Conservation (phyloP, 2,797 vertebrate genomes). For the Poliocrania exsul region DNA sequence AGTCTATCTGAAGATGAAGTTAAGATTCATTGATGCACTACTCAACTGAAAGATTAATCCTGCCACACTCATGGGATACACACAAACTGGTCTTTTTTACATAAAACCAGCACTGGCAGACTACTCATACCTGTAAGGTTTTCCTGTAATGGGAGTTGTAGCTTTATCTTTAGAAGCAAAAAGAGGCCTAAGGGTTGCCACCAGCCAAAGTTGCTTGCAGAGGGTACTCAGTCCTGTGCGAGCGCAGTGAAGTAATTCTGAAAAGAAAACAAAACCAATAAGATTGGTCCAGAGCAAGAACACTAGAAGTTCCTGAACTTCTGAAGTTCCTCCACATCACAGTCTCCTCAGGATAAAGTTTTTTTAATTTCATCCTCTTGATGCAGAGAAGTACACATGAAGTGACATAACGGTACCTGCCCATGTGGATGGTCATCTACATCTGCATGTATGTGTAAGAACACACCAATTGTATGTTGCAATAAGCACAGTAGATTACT, state of each 20-base stretch:
- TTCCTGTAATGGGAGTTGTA: background rate
- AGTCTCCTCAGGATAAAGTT: background rate
- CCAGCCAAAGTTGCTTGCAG: background rate
- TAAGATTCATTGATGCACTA: background rate
- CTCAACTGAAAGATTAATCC: background rate
- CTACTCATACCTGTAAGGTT: background rate
- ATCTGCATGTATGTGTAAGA: background rate
- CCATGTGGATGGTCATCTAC: background rate
- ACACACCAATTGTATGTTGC: background rate
- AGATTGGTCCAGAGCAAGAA: background rate
- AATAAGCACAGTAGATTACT: background rate
- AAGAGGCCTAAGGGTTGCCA: background rate
- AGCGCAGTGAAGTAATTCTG: background rate
- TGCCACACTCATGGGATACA: background rate
- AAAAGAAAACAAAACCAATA: background rate
- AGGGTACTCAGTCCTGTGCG: no score
- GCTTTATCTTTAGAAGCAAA: background rate
- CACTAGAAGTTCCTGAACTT: background rate
- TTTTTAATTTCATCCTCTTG: background rate
- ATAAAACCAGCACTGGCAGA: background rate
- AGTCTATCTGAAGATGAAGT: background rate
- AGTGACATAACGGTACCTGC: fast-evolving
- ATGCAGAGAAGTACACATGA: background rate
- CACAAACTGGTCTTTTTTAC: background rate
- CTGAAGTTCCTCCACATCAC: background rate